phyloP scores from a whole-genome alignment of 2,113 vertebrate genomes.

The Brachypodius melanocephalos region DNA sequence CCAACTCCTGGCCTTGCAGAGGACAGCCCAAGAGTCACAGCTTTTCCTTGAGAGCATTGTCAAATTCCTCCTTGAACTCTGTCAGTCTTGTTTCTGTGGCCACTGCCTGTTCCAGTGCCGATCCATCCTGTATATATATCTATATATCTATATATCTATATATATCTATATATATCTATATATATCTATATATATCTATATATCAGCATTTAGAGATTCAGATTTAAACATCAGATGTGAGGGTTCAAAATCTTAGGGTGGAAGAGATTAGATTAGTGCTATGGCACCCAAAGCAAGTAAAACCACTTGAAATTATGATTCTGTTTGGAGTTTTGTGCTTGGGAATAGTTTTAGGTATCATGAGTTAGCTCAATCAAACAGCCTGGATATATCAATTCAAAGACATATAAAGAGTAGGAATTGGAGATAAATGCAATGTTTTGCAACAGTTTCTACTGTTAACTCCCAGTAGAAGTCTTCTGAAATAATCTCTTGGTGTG shows the following conservation, averaged over 20 bases:
- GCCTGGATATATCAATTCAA: not conserved
- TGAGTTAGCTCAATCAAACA: not conserved
- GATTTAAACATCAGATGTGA: not conserved
- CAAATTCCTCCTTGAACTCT: not conserved
- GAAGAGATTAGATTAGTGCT: not conserved
- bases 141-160: not conserved
- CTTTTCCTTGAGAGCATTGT: not conserved
- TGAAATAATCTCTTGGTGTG: not conserved
- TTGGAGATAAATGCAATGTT: not conserved
- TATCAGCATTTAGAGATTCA: not conserved
- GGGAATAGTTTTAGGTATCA: not conserved
- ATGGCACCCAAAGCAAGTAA: not conserved
- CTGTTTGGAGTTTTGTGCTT: not conserved
- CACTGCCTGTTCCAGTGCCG: not conserved
- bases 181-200: too few relatives aligned
- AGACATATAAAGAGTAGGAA: not conserved
- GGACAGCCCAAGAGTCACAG: not conserved
- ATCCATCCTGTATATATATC: rapidly evolving
- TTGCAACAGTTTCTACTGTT: too few relatives aligned
- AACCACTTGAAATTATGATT: not conserved
- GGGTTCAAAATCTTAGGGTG: not conserved
- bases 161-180: too few relatives aligned
- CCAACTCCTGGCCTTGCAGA: not conserved
- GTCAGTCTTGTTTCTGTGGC: not conserved
- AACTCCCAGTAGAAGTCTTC: not conserved